A percentile compares a stretch with the other conserved stretches of the same genome.
phyloP scores from a whole-genome alignment of 2,888 invertebrate species.

The Danaus chrysippus region DNA sequence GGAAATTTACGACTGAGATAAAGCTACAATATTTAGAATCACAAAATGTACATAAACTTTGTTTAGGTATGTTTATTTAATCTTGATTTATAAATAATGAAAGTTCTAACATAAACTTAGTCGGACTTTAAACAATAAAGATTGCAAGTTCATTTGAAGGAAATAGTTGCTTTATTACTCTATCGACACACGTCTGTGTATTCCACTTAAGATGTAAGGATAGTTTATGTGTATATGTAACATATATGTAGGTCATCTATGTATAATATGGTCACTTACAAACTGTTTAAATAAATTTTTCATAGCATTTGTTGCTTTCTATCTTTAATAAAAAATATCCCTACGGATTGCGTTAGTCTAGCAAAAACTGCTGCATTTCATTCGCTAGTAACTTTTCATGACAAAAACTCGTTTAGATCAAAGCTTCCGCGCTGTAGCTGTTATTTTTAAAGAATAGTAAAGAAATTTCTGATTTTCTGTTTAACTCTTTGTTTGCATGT shows the following conservation, averaged over 20 bases:
- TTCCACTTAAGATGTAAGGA: conserved; percentile 30
- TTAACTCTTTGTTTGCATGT: conserved; percentile 12
- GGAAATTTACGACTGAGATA: conserved; percentile 33
- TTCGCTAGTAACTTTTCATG: conserved; percentile 31
- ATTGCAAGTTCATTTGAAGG: conserved; percentile 23
- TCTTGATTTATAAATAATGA: background rate
- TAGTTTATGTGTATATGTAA: background rate
- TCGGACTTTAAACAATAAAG: conserved; percentile 17
- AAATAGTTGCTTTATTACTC: conserved; percentile 16
- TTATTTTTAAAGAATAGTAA: conserved; percentile 29
- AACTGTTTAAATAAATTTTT: conserved; percentile 32
- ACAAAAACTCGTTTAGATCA: conserved; percentile 31
- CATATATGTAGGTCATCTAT: background rate
- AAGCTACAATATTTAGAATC: conserved; percentile 34
- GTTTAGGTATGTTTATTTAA: conserved; percentile 11
- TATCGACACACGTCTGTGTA: conserved; percentile 22
- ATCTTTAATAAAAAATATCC: conserved; percentile 32
- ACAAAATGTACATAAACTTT: conserved; percentile 30
- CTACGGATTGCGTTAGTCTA: conserved; percentile 33
- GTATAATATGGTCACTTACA: conserved; percentile 12
- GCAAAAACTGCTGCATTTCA: conserved; percentile 34
- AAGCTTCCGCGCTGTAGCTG: conserved; percentile 25
- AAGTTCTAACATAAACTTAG: conserved; percentile 14
- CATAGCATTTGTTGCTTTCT: conserved; percentile 32
- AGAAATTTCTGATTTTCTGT: conserved; percentile 17